Conservation (phyloP, 1,140 invertebrate genomes). For the Drosophila yakuba region DNA sequence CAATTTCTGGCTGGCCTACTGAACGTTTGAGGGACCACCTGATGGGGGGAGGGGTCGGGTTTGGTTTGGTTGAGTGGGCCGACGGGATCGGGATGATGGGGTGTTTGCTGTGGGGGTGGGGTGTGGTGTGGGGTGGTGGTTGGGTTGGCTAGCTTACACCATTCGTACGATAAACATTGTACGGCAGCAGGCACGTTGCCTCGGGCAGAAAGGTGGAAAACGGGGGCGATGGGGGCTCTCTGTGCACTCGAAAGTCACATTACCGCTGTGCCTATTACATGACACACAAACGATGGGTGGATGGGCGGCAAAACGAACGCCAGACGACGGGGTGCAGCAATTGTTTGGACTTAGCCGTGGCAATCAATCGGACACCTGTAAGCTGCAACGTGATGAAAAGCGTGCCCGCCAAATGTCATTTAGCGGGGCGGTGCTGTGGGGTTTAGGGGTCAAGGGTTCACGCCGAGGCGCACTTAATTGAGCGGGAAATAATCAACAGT, state of each 20-base stretch:
- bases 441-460: conserved; percentile 3
- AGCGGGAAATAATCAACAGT: conserved; percentile 19
- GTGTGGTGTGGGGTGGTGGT: neutral
- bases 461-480: conserved; percentile 11
- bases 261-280: conserved; percentile 62
- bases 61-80: too few species aligned
- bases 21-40: conserved; percentile 38
- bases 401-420: conserved; percentile 25
- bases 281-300: conserved; percentile 39
- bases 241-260: conserved; percentile 56
- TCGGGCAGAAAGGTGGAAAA: neutral
- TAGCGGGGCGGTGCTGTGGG: neutral
- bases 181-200: conserved; percentile 52
- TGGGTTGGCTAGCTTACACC: conserved; percentile 35
- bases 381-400: conserved; percentile 55
- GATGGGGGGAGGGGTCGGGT: neutral
- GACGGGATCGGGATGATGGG: neutral
- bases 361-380: conserved; percentile 56
- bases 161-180: conserved; percentile 53
- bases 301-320: conserved; percentile 7
- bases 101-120: neutral
- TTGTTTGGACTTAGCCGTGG: conserved; percentile 42
- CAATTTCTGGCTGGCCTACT: conserved; percentile 69
- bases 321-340: conserved; percentile 35
- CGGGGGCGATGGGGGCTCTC: neutral